Conservation (phyloP, 2,888 invertebrate genomes). For the Gortyna flavago region DNA sequence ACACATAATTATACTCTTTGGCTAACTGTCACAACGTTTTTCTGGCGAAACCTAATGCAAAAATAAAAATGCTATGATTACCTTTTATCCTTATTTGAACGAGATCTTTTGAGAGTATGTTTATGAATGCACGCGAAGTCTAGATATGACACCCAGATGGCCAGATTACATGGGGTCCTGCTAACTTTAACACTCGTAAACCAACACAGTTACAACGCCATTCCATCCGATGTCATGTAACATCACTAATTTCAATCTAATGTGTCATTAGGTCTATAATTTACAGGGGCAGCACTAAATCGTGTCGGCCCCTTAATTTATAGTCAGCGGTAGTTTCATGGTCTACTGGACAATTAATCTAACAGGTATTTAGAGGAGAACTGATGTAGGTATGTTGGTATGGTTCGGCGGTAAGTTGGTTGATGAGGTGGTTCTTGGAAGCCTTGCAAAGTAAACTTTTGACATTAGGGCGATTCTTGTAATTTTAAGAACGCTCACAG, state of each 20-base stretch:
- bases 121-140: too few relatives aligned
- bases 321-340: slow-evolving; percentile 59
- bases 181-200: too few relatives aligned
- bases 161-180: too few relatives aligned
- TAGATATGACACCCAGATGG: too few relatives aligned
- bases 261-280: slow-evolving; percentile 68
- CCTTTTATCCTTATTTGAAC: too few relatives aligned
- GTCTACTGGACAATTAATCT: slow-evolving; percentile 58
- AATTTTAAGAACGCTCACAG: too few relatives aligned
- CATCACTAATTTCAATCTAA: slow-evolving; percentile 64
- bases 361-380: slow-evolving; percentile 57
- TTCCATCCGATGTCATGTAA: slow-evolving; percentile 17
- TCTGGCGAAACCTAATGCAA: too few relatives aligned
- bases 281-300: slow-evolving; percentile 64
- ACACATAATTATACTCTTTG: background rate
- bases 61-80: too few relatives aligned
- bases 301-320: slow-evolving; percentile 69
- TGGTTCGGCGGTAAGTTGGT: too few relatives aligned
- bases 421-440: background rate
- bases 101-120: too few relatives aligned
- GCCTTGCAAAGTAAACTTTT: background rate
- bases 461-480: too few relatives aligned
- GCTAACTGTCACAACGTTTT: background rate
- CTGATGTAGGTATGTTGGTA: slow-evolving; percentile 32
- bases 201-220: background rate